Evolutionary conservation across 2,888 invertebrate genomes (phyloP).

Genomic region (Drosophila gaucha): DNA sequence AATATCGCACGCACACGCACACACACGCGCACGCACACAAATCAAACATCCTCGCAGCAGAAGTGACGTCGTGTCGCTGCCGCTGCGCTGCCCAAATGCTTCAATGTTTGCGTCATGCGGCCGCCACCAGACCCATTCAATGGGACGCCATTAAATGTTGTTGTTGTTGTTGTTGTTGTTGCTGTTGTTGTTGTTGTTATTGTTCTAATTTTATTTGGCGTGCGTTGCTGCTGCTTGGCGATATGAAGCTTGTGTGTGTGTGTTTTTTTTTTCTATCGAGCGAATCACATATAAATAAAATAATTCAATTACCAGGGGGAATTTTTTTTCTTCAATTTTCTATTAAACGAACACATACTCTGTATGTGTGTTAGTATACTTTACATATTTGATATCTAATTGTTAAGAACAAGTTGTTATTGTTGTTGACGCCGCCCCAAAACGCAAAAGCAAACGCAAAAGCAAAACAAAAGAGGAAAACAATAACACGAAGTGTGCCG

Average conservation of each 20-base stretch:
- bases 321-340: constrained; percentile 4
- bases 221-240: constrained; percentile 10
- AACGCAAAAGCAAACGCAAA: constrained; percentile 11
- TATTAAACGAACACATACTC: background rate
- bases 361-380: constrained; percentile 2
- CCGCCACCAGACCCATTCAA: constrained; percentile 22
- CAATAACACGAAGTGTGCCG: constrained; percentile 10
- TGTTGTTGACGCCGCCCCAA: constrained; percentile 36
- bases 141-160: constrained; percentile 31
- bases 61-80: constrained; percentile 39
- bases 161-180: constrained; percentile 10
- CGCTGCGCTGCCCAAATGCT: constrained; percentile 19
- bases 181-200: constrained; percentile 19
- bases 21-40: background rate
- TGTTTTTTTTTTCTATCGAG: constrained; percentile 1
- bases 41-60: constrained; percentile 21
- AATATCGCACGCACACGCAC: constrained; percentile 8
- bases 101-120: constrained; percentile 44
- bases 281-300: constrained; percentile 19
- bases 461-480: constrained; percentile 21
- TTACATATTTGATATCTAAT: constrained; percentile 12
- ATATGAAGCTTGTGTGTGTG: background rate
- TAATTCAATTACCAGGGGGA: constrained; percentile 40
- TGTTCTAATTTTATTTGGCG: constrained; percentile 54
- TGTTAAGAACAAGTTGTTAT: constrained; percentile 42